Conservation (phyloP, 2,797 vertebrate species). For the Arrhamphus sclerolepis region DNA sequence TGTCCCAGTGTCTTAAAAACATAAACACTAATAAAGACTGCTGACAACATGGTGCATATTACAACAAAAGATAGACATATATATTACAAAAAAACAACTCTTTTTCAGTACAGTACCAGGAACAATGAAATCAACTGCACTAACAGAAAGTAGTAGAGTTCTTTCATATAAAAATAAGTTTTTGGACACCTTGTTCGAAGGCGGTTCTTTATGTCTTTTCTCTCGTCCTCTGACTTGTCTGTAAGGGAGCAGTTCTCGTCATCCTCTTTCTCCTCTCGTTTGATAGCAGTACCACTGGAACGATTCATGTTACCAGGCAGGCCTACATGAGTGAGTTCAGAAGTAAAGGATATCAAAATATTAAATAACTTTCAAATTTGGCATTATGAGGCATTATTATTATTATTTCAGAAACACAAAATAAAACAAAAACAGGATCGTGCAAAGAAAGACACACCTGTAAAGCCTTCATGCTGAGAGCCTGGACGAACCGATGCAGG, state of each 20-base stretch:
- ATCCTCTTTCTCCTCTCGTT: constrained; percentile 92
- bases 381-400: neutral
- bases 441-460: constrained; percentile 55
- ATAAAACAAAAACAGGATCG: neutral
- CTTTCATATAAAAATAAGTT: constrained; percentile 6
- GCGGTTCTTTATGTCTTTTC: constrained; percentile 88
- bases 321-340: constrained; percentile 58
- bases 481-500: constrained; percentile 80
- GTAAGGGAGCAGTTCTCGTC: constrained; percentile 89
- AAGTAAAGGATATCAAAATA: constrained; percentile 12
- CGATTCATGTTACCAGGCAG: constrained; percentile 78
- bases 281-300: constrained; percentile 82
- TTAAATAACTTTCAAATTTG: neutral
- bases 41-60: no score
- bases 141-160: neutral
- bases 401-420: neutral
- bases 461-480: constrained; percentile 74
- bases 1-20: constrained; percentile 1
- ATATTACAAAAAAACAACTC: no score
- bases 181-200: constrained; percentile 77
- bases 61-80: neutral
- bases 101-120: neutral
- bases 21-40: neutral
- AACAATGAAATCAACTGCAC: no score
- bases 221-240: constrained; percentile 92